Conservation (phyloP, 2,113 vertebrate genomes). For the Saguinus imperator region DNA sequence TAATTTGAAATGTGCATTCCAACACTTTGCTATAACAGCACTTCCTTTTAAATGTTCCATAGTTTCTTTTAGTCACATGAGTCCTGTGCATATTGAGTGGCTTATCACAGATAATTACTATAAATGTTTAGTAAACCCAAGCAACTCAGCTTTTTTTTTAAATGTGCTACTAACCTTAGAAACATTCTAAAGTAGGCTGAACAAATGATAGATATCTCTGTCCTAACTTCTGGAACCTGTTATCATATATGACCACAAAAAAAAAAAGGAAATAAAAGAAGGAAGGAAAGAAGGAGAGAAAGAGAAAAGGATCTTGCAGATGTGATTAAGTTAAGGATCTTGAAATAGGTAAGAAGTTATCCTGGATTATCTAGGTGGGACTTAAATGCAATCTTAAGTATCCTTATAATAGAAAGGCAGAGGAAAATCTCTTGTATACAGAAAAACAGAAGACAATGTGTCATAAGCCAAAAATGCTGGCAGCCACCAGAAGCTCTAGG, state of each 20-base stretch:
- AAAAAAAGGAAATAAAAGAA: background rate
- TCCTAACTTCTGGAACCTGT: background rate
- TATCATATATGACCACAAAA: background rate
- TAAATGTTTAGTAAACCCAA: background rate
- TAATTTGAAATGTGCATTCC: conserved; percentile 14
- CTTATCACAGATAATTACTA: conserved; percentile 15
- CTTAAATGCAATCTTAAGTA: background rate
- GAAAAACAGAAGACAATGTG: background rate
- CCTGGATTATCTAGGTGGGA: background rate
- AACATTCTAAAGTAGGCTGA: background rate
- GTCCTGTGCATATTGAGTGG: background rate
- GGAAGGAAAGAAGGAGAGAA: too few species aligned
- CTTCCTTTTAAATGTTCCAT: background rate
- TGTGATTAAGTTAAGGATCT: background rate
- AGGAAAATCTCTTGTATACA: background rate
- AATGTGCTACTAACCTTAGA: conserved; percentile 8
- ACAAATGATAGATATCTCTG: background rate
- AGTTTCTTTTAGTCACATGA: conserved; percentile 38
- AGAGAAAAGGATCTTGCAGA: background rate
- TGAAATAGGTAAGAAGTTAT: background rate
- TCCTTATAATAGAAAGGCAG: background rate
- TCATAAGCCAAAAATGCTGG: background rate
- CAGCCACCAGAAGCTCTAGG: background rate
- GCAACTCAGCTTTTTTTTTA: conserved; percentile 35
- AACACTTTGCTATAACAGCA: background rate